A percentile compares a stretch with the other conserved stretches of the same genome.
These are phyloP conservation scores for Andrena hattorfiana DNA, from an alignment of 2,888 invertebrate genomes.

Conservation along the genomic window DNA sequence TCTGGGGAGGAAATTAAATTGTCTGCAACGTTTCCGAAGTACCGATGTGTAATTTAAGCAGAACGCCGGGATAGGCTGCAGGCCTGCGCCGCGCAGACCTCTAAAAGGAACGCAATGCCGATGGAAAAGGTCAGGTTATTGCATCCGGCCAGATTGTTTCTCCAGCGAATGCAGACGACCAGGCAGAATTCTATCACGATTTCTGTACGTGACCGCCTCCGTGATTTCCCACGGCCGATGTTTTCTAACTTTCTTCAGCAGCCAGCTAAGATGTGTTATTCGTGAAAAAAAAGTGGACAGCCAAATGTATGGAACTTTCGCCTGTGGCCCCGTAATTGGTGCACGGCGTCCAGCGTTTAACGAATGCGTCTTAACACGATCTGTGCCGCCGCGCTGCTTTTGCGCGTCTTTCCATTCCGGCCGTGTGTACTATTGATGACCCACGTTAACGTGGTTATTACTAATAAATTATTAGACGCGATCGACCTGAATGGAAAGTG, in stretches of 20 bases:
- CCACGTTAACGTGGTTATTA: no score
- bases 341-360: conserved; percentile 20
- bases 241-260: conserved; percentile 62
- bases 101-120: conserved; percentile 48
- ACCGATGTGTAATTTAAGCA: conserved; percentile 6
- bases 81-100: conserved; percentile 23
- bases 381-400: background rate
- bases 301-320: conserved; percentile 50
- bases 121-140: conserved; percentile 66
- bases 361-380: background rate
- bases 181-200: conserved; percentile 30
- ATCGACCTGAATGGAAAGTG: no score
- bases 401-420: no score
- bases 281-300: conserved; percentile 49
- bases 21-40: background rate
- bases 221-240: conserved; percentile 55
- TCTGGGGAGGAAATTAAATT: background rate
- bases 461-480: no score
- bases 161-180: conserved; percentile 30
- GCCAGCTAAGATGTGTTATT: conserved; percentile 41
- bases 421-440: no score
- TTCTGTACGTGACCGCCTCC: conserved; percentile 44
- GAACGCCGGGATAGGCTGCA: conserved; percentile 5
- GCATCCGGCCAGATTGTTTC: conserved; percentile 52
- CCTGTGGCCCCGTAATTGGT: conserved; percentile 26